phyloP scores from a whole-genome alignment of 2,888 invertebrate species.

The Pseudeuparius sepicola region DNA sequence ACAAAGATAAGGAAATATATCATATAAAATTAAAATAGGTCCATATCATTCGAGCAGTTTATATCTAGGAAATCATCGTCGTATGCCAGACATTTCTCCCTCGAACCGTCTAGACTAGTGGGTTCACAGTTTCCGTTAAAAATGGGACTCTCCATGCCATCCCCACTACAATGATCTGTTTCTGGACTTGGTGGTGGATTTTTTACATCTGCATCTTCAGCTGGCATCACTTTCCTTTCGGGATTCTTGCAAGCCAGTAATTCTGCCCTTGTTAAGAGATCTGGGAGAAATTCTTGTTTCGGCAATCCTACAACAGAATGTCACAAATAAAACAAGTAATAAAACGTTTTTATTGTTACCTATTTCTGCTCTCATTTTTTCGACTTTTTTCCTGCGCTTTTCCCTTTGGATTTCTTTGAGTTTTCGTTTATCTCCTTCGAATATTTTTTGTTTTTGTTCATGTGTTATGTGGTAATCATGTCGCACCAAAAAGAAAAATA shows the following conservation, averaged over 20 bases:
- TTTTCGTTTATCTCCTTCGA: constrained; percentile 53
- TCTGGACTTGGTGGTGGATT: constrained; percentile 79
- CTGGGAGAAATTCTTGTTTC: constrained; percentile 50
- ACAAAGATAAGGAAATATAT: too few species aligned
- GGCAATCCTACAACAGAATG: too few species aligned
- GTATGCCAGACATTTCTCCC: constrained; percentile 39
- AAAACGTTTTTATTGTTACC: too few species aligned
- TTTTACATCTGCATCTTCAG: constrained; percentile 46
- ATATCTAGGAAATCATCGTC: constrained; percentile 67
- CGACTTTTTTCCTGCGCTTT: constrained; percentile 49
- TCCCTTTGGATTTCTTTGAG: constrained; percentile 46
- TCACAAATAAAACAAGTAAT: too few species aligned
- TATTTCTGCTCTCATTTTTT: constrained; percentile 51
- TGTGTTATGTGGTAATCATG: constrained; percentile 56
- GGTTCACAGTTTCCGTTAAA: too few species aligned
- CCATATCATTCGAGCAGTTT: constrained; percentile 62
- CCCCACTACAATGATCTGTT: constrained; percentile 58
- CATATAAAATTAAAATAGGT: constrained; percentile 42
- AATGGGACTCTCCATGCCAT: constrained; percentile 35
- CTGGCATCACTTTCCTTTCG: constrained; percentile 34
- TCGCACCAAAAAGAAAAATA: constrained; percentile 74
- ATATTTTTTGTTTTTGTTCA: constrained; percentile 57
- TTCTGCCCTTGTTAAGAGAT: constrained; percentile 53
- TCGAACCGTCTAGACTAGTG: constrained; percentile 16
- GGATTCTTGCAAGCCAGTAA: constrained; percentile 29